A percentile compares a stretch with the other conserved stretches of the same genome.
Evolutionary conservation across 2,113 vertebrate species (phyloP).

Genomic region (Cariama cristata): DNA sequence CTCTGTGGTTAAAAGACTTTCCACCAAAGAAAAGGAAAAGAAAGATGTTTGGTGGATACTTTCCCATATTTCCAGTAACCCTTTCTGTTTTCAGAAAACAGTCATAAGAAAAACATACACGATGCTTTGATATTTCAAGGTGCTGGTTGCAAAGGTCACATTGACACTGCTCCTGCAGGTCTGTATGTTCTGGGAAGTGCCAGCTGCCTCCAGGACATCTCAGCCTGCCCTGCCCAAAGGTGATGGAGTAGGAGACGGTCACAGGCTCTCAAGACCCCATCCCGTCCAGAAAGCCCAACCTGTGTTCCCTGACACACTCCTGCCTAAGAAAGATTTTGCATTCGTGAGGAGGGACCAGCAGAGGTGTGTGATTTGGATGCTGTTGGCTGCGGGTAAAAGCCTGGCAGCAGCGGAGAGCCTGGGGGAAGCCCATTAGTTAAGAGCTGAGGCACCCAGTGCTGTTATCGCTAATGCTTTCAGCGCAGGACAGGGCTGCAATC

Average conservation of each 20-base stretch:
- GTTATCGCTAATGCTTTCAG: conserved; percentile 48
- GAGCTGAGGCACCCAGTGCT: background rate
- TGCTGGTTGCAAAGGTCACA: rapidly evolving
- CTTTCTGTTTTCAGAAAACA: background rate
- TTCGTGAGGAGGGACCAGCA: background rate
- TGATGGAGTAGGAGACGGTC: background rate
- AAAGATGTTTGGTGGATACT: background rate
- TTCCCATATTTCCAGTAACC: background rate
- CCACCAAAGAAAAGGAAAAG: background rate
- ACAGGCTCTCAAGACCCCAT: background rate
- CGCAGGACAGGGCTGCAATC: conserved; percentile 26
- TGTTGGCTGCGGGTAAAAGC: background rate
- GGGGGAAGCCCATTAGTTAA: conserved; percentile 57
- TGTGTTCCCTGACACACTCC: background rate
- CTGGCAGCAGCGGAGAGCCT: background rate
- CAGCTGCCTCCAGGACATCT: background rate
- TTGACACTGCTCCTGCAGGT: background rate
- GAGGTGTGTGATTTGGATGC: background rate
- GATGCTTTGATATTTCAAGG: background rate
- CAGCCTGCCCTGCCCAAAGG: background rate
- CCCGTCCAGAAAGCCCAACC: background rate
- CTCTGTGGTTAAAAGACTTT: background rate
- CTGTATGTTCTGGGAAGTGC: background rate
- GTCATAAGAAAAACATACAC: background rate
- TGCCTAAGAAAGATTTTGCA: background rate